Evolutionary conservation across 1,140 invertebrate species (phyloP).

Genomic region (Trichogramma pretiosum): DNA sequence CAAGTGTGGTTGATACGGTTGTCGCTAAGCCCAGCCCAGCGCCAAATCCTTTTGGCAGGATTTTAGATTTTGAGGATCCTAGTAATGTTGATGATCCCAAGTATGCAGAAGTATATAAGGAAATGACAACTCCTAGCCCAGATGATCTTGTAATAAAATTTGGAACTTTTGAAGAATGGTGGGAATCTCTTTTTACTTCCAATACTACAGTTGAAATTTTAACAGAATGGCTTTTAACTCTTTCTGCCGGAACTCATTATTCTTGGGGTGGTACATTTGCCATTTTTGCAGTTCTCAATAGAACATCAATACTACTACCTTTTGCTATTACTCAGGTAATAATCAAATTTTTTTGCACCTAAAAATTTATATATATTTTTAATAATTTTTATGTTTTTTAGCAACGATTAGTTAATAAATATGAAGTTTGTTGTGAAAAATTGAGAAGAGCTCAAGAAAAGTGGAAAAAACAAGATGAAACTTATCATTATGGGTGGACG

Average conservation of each 20-base stretch:
- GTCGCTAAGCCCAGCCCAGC: too few relatives aligned
- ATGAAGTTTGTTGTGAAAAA: slow-evolving; percentile 63
- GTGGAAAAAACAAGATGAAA: slow-evolving; percentile 58
- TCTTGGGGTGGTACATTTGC: slow-evolving; percentile 78
- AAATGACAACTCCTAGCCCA: too few relatives aligned
- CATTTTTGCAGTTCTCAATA: slow-evolving; percentile 57
- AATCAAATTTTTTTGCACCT: neutral
- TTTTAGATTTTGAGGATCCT: too few relatives aligned
- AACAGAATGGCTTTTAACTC: too few relatives aligned
- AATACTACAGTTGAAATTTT: slow-evolving; percentile 56
- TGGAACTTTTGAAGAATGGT: too few relatives aligned
- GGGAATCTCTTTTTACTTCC: too few relatives aligned
- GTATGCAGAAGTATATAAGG: too few relatives aligned
- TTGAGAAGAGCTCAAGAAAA: slow-evolving; percentile 59
- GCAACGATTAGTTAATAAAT: slow-evolving; percentile 66
- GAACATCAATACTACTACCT: slow-evolving; percentile 62
- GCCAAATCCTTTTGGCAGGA: too few relatives aligned
- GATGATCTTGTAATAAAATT: too few relatives aligned
- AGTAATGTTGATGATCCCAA: too few relatives aligned
- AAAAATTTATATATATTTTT: neutral
- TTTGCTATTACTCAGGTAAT: slow-evolving; percentile 60
- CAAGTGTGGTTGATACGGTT: too few relatives aligned
- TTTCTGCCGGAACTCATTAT: too few relatives aligned
- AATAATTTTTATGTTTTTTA: slow-evolving; percentile 40
- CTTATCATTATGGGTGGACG: slow-evolving; percentile 61